A percentile compares a stretch with the other conserved stretches of the same genome.
These are phyloP conservation scores for Leucopternis melanops DNA, from an alignment of 2,113 vertebrate genomes.

Conservation along the genomic window DNA sequence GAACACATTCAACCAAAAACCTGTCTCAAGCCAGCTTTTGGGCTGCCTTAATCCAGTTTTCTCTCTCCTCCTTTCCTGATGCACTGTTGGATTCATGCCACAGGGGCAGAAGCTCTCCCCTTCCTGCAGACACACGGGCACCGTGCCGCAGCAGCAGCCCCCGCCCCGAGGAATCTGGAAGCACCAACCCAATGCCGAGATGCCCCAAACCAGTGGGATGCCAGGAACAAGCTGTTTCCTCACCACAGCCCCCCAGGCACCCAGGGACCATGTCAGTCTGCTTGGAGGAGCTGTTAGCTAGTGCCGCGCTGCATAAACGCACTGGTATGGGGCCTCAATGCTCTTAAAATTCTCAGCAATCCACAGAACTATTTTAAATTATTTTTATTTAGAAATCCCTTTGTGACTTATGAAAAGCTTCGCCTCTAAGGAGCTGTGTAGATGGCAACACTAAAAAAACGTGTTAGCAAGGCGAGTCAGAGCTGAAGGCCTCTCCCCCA, in stretches of 20 bases:
- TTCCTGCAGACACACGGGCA: neutral
- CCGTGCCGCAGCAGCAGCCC: fast-evolving
- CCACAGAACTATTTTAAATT: neutral
- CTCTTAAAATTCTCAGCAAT: neutral
- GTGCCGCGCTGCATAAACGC: fast-evolving
- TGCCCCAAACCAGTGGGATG: neutral
- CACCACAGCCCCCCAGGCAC: fast-evolving
- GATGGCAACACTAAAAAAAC: neutral
- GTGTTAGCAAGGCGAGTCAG: neutral
- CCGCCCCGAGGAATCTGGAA: neutral
- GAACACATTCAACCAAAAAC: neutral
- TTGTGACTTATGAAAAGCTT: neutral
- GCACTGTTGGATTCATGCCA: neutral
- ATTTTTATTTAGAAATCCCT: neutral
- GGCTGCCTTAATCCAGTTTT: neutral
- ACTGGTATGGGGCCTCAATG: neutral
- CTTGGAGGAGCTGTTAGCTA: neutral
- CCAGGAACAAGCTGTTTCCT: neutral
- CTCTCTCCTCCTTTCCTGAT: neutral
- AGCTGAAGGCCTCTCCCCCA: neutral
- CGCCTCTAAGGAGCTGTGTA: neutral
- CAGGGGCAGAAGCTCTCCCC: neutral
- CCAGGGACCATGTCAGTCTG: neutral
- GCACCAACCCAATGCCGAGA: neutral
- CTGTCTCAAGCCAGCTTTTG: neutral